Base-by-base conservation (phyloP, 2,888 invertebrate species). In the Agrotis ipsilon region DNA sequence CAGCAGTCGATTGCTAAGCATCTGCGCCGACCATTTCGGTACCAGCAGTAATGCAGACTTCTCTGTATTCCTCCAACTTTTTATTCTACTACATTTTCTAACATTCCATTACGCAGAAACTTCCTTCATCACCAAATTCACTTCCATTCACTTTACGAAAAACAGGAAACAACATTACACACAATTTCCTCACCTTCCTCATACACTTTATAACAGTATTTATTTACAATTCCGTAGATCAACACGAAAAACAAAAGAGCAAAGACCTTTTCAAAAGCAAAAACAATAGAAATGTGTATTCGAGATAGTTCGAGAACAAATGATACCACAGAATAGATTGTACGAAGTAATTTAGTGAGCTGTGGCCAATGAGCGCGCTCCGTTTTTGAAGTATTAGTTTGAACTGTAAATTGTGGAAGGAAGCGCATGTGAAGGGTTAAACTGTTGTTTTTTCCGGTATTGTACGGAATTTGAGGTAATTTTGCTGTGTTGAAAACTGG, bases 301-400 rank as follows among this genome's bases (percentile, higher is more conserved):
- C 45, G 43, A 66, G 68, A 72, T 75, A 78, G 65, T 68, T 57
- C 24, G 54, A 60, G 61, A 75, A 77, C 74, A 77, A 78, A 75
- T 75, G 68, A 77, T 78, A 62, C 76, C 72, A 24, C 79, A 57
- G 54, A 75, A 68, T 78, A 77, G 78, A 80, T 80, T 72, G 72
- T 78, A 76, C 76, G 63, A 58, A 72, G 83, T 81, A 81, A 83
- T 84, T 81, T 82, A 82, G 75, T 68, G 57, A 54, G 63, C 54
- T 46, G 21, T 52, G 45, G 52, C 72, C 78, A 75, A 82, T 75
- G 71, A 73, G 75, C 57, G 55, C 24, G 57, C 49, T 63, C 39
- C 62, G 19, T 68, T 72, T 72, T 61, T 81, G 71, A 83, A 78
- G 71, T 76, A 79, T 80, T 78, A 68, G 70, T 71, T 80, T 62